Conservation (phyloP, 1,140 invertebrate species). For the Leptinotarsa texana region DNA sequence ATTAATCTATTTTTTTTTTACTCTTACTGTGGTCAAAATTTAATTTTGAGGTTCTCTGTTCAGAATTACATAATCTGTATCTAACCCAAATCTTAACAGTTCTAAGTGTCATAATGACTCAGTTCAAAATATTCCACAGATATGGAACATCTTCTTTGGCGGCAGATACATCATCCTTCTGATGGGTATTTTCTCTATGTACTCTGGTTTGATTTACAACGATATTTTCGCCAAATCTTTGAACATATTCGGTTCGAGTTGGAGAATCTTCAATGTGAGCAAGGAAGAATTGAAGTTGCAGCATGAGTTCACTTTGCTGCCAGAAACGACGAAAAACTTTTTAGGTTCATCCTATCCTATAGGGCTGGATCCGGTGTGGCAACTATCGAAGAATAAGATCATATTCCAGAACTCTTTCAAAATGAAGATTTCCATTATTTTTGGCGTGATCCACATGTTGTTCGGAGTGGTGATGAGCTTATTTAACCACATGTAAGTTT, state of each 20-base stretch:
- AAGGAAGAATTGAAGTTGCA: constrained; percentile 18
- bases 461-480: constrained; percentile 84
- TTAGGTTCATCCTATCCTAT: constrained; percentile 75
- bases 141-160: constrained; percentile 97
- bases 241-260: constrained; percentile 94
- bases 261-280: constrained; percentile 62
- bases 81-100: no score
- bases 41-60: no score
- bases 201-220: constrained; percentile 98
- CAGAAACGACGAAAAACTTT: constrained; percentile 61
- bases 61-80: no score
- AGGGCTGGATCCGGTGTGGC: constrained; percentile 95
- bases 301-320: constrained; percentile 69
- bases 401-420: constrained; percentile 92
- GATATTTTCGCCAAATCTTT: constrained; percentile 97
- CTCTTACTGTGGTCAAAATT: no score
- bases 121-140: constrained; percentile 59
- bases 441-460: constrained; percentile 90
- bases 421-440: constrained; percentile 94
- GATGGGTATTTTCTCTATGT: constrained; percentile 98
- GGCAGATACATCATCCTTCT: constrained; percentile 97
- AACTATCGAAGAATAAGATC: constrained; percentile 81
- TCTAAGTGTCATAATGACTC: no score
- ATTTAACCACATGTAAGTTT: constrained; percentile 67
- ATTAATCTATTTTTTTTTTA: no score